Base-by-base conservation (phyloP, 2,113 vertebrate genomes). In the Brachionichthys hirsutus region DNA sequence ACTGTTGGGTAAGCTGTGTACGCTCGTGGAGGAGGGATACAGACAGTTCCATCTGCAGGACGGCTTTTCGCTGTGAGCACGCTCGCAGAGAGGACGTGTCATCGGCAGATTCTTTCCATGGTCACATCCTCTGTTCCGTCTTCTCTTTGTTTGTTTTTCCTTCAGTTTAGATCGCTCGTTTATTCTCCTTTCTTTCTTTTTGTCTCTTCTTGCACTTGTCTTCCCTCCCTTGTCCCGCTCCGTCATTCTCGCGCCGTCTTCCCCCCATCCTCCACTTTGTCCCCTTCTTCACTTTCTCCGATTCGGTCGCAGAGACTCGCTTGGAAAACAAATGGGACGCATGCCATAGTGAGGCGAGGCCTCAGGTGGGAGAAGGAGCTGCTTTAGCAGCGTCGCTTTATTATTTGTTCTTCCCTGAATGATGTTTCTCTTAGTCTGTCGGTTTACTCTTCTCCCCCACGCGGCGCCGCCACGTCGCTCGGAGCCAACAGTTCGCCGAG, bases 321-420 rank as follows among this genome's bases (percentile, higher is more conserved):
- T 18, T 5, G 15, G 55, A 38, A 34, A 72, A 60, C 65, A 75
- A 71, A 73, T 65, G 59, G 66, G 75, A 74, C 72, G 51, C 52
- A 66, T 41, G 54, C 40, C 63, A 67, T 44, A 54, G 44, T 38
- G 12, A 56, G 67, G 58, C n/a, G n/a, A n/a, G 40, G 52, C 62
- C 82, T 83, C 78, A 85, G 78, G 71, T 86, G 81, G 63, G 54
- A 57, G 70, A 57, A 51, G n/a, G 62, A 44, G 62, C 51, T 13
- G 68, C 57, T 70, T 45, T 49, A 47, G 56, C 64, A 54, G 36
- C 59, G 73, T 84, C 61, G 41, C 24, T 67, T 76, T 78, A 75
- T 80, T 75, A 80, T 83, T 65, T 57, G 52, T 43, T 62, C 58
- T 66, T 34, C 17, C 48, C 61, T 56, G 78, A 80, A 73, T 35